phyloP scores from a whole-genome alignment of 2,113 vertebrate genomes.

The Poeciliopsis retropinna region DNA sequence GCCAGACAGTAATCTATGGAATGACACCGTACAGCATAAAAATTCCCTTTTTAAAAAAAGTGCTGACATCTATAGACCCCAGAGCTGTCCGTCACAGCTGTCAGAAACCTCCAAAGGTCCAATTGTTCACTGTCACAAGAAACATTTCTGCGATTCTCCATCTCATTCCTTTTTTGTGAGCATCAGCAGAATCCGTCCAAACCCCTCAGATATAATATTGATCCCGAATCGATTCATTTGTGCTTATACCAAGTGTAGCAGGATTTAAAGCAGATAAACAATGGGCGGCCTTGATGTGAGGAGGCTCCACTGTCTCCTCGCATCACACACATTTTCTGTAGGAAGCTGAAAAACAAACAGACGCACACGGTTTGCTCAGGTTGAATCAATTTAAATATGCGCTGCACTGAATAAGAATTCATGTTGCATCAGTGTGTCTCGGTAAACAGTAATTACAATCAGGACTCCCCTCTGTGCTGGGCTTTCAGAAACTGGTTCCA shows the following conservation, averaged over 20 bases:
- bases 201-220: constrained; percentile 13
- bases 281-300: constrained; percentile 41
- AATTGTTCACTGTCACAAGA: constrained; percentile 14
- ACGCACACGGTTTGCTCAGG: constrained; percentile 75
- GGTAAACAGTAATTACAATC: constrained; percentile 75
- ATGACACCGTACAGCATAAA: neutral
- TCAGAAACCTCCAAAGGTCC: constrained; percentile 4
- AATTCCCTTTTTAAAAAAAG: constrained; percentile 9
- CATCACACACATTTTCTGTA: neutral
- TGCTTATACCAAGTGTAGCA: constrained; percentile 25
- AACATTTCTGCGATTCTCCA: constrained; percentile 1
- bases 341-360: constrained; percentile 66
- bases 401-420: constrained; percentile 45
- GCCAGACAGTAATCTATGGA: neutral
- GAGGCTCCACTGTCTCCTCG: neutral
- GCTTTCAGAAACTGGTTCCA: constrained; percentile 17
- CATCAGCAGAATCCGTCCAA: constrained; percentile 23
- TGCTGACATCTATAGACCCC: constrained; percentile 35
- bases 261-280: constrained; percentile 33
- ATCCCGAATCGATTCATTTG: constrained; percentile 30
- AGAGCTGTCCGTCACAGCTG: constrained; percentile 53
- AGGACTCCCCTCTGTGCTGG: constrained; percentile 36
- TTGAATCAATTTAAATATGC: constrained; percentile 76
- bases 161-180: constrained; percentile 12
- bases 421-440: constrained; percentile 65